Evolutionary conservation across 2,888 invertebrate species (phyloP).

Genomic region (Athripsodes cinereus): DNA sequence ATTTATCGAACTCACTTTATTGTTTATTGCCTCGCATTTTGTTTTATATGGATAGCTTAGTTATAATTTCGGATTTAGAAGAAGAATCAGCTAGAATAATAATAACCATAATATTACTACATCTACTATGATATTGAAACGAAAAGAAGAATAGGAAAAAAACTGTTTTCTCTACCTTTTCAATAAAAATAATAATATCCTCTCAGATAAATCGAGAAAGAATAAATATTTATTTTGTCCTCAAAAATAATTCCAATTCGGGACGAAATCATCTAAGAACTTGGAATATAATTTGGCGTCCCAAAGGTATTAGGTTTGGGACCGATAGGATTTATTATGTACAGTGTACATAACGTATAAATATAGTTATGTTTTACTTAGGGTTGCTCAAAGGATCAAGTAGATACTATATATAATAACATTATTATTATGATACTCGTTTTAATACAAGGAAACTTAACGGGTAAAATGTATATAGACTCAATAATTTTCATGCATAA

Average conservation of each 20-base stretch:
- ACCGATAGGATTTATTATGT: not conserved
- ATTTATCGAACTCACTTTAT: not conserved
- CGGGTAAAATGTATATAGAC: too few species aligned
- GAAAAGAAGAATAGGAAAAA: not conserved
- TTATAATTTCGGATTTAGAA: not conserved
- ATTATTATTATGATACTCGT: too few species aligned
- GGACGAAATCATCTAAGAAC: not conserved
- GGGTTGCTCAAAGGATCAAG: too few species aligned
- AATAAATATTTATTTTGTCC: constrained; percentile 1
- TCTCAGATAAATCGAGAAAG: not conserved
- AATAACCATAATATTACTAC: too few species aligned
- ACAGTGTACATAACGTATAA: not conserved
- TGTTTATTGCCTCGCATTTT: not conserved
- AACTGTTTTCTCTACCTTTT: not conserved
- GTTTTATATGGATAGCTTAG: not conserved
- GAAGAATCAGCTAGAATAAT: not conserved
- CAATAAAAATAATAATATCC: not conserved
- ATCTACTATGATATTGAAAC: too few species aligned
- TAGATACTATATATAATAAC: too few species aligned
- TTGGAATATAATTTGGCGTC: constrained; percentile 1
- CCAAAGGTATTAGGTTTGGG: constrained; percentile 2
- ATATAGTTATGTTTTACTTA: too few species aligned
- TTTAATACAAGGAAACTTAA: too few species aligned
- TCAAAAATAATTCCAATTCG: not conserved
- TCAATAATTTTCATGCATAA: too few species aligned